Evolutionary conservation across 2,113 vertebrate species (phyloP).

Genomic region (Furnarius figulus): DNA sequence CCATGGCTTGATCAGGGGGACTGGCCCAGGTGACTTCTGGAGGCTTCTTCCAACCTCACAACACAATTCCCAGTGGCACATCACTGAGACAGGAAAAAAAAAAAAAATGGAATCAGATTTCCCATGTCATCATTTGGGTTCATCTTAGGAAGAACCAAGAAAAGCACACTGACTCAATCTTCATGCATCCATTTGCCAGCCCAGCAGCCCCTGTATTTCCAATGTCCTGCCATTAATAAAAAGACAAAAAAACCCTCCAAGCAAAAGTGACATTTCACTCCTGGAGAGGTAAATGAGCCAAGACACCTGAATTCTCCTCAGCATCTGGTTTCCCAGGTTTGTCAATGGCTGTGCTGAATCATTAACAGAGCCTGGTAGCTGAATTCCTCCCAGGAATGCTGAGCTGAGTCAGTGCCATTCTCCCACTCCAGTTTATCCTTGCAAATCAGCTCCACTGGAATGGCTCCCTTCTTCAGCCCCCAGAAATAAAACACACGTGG

Average conservation of each 20-base stretch:
- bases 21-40: background rate
- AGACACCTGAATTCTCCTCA: background rate
- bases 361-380: background rate
- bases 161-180: background rate
- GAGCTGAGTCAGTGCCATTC: background rate
- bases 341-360: background rate
- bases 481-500: background rate
- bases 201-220: background rate
- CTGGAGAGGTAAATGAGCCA: background rate
- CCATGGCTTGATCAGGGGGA: background rate
- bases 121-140: background rate
- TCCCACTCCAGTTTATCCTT: background rate
- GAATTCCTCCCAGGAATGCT: background rate
- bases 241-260: background rate
- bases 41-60: background rate
- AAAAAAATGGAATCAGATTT: background rate
- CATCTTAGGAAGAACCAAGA: background rate
- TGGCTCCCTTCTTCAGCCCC: background rate
- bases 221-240: background rate
- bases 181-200: background rate
- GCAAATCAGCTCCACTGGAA: background rate
- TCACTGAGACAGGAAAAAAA: background rate
- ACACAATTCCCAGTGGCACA: background rate
- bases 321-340: background rate
- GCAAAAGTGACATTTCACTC: background rate